A percentile compares a stretch with the other conserved stretches of the same genome.
phyloP scores from a whole-genome alignment of 2,797 vertebrate species.

The Enteromius viviparus region DNA sequence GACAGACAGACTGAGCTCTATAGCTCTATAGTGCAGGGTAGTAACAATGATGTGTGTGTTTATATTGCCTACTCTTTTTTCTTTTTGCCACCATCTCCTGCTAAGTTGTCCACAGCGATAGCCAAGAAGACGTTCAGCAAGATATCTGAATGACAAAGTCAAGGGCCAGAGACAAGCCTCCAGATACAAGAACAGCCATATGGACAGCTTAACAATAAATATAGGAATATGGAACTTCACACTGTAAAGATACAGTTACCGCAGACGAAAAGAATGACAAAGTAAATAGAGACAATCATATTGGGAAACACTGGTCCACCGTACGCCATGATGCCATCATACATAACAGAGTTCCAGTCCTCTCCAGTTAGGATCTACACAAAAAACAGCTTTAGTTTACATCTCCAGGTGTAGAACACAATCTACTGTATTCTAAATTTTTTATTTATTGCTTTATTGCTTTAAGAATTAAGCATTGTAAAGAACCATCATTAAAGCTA shows the following conservation, averaged over 20 bases:
- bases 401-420: neutral
- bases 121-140: constrained; percentile 97
- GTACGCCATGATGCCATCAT: constrained; percentile 80
- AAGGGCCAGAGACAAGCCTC: constrained; percentile 40
- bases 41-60: neutral
- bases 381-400: constrained; percentile 30
- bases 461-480: neutral
- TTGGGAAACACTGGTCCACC: constrained; percentile 77
- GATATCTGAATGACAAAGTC: constrained; percentile 82
- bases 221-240: neutral
- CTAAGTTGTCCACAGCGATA: constrained; percentile 97
- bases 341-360: constrained; percentile 83
- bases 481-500: neutral
- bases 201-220: neutral
- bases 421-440: neutral
- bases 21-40: neutral
- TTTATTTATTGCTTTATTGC: neutral
- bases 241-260: constrained; percentile 79
- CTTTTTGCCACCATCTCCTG: constrained; percentile 89
- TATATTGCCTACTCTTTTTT: constrained; percentile 82
- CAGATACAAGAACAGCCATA: neutral
- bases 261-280: constrained; percentile 82
- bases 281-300: constrained; percentile 81
- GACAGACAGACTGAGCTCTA: constrained; percentile 21
- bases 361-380: constrained; percentile 78